A percentile compares a stretch with the other conserved stretches of the same genome.
Conservation (phyloP, 2,113 vertebrate genomes). For the Macrotus californicus region DNA sequence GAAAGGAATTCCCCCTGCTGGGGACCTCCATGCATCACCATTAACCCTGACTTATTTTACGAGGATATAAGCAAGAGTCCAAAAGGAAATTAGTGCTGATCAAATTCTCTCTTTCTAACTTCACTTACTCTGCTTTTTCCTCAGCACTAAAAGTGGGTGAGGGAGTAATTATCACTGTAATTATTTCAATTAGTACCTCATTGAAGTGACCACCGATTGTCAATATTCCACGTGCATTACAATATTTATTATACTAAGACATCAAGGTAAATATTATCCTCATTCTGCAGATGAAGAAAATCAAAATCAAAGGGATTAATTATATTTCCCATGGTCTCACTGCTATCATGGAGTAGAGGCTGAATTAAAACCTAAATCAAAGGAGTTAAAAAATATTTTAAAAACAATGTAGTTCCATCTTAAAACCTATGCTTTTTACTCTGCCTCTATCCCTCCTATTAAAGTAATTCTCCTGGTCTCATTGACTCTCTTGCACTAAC, state of each 20-base stretch:
- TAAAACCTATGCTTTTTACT: background rate
- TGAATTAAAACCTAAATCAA: background rate
- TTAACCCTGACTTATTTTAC: background rate
- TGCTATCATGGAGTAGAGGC: background rate
- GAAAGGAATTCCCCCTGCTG: background rate
- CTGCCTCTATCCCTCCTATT: background rate
- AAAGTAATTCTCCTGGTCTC: background rate
- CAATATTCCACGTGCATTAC: background rate
- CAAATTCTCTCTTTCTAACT: background rate
- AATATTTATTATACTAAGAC: conserved; percentile 1
- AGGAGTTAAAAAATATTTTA: background rate
- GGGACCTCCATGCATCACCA: background rate
- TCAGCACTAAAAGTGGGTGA: background rate
- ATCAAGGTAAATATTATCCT: background rate
- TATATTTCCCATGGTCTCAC: background rate
- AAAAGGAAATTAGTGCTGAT: background rate
- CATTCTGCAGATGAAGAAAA: background rate
- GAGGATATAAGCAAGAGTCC: background rate
- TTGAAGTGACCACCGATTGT: background rate
- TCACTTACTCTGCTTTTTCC: background rate
- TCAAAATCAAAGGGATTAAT: background rate
- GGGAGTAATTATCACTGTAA: background rate
- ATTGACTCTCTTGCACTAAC: background rate
- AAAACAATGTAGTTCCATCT: background rate
- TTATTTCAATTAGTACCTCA: background rate